Base-by-base conservation (phyloP, 92 coral and sea anemone genomes). In the Meandrina meandrites region DNA sequence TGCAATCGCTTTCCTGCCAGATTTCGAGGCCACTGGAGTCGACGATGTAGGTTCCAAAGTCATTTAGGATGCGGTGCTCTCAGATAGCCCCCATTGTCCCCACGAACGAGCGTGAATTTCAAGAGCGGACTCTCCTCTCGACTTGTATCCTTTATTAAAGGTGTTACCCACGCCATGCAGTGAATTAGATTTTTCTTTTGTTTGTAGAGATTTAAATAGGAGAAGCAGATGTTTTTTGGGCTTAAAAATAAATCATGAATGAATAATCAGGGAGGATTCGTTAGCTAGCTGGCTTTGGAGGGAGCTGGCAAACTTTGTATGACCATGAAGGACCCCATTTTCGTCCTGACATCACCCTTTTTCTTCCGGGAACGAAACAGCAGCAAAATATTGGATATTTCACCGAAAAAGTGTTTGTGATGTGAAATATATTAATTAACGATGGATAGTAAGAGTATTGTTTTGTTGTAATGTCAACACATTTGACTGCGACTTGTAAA, bases 201-300 rank as follows among this genome's bases (percentile, higher is more conserved):
- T 97, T 97, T 97, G 99, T 91, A 93, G 97, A 97, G 98, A 97
- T 97, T 97, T 96, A 97, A 97, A 97, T 97, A 97, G 99, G 97
- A 92, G 95, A 93, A 94, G 99, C 99, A 97, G 99, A 97, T 97
- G 99, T 97, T 97, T 87, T 94, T 94, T 97, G 98, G 94, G 99
- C 97, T 97, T 93, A 96, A 95, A 95, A 96, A 93, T 95, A 94
- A 92, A 94, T 89, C 94, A 93, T 95, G 98, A 95, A 95, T 95
- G 97, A 84, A 93, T 94, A 95, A 93, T 95, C 84, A 93, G 94
- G 24, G 89, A 62, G 60, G 85, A 35, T 35, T 83, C 70, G 79
- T 71, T 47, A 81, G 60, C 79, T 71, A n/a, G 57, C 71, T 64
- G 79, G 42, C 79, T 84, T 79, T 78, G 88, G 88, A 78, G 93